Percentiles rank a stretch among this genome's conserved stretches.
Conservation (phyloP, 2,113 vertebrate genomes). For the Brienomyrus longianalis region DNA sequence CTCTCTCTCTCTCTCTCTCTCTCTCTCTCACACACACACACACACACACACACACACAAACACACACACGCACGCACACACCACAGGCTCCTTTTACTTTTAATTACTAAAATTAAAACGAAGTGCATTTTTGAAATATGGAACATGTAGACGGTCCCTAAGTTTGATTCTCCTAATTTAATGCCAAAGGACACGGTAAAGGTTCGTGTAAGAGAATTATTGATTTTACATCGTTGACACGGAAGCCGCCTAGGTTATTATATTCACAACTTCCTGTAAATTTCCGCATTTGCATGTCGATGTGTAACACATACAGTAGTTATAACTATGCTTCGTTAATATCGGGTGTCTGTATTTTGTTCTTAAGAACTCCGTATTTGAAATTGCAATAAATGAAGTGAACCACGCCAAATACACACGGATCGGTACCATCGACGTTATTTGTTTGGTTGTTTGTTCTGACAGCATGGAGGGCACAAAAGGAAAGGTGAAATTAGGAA, state of each 20-base stretch:
- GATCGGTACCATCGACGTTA: neutral
- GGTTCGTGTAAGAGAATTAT: neutral
- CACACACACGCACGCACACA: no score
- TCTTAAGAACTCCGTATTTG: neutral
- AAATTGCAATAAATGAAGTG: neutral
- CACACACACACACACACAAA: no score
- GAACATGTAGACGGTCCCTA: slow-evolving; percentile 10
- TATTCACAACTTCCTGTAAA: neutral
- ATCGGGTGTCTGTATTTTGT: neutral
- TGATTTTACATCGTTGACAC: neutral
- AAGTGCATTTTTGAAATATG: neutral
- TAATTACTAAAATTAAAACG: neutral
- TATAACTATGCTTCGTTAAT: neutral
- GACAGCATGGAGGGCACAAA: neutral
- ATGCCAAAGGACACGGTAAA: neutral
- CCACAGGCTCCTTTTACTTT: neutral
- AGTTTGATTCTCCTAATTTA: neutral
- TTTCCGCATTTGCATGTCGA: neutral
- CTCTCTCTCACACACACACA: no score
- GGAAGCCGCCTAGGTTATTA: neutral
- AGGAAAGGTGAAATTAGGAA: neutral
- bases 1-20: no score
- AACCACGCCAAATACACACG: neutral
- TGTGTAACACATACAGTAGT: neutral
- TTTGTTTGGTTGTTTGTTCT: neutral